These are phyloP conservation scores for Antechinus flavipes DNA, from an alignment of 2,113 vertebrate genomes.

Conservation along the genomic window DNA sequence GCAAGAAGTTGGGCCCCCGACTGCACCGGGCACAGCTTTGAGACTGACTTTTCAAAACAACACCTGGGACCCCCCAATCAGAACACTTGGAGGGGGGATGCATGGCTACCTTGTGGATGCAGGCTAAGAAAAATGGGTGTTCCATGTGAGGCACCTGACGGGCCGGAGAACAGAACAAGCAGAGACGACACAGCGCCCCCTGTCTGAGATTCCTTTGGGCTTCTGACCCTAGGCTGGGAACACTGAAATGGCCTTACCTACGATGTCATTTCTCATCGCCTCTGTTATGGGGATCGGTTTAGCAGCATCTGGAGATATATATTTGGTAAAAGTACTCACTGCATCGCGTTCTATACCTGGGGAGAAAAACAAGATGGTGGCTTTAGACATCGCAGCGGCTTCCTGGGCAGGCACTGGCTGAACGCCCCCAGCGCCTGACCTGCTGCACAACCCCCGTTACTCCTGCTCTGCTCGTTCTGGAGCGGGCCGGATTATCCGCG, in stretches of 20 bases:
- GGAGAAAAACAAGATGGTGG: conserved; percentile 61
- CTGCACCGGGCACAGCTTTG: background rate
- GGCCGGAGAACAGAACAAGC: conserved; percentile 29
- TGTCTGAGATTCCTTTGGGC: conserved; percentile 30
- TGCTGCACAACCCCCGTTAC: background rate
- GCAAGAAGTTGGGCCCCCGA: too few relatives aligned
- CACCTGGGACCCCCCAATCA: background rate
- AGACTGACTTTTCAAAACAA: background rate
- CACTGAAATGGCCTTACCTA: conserved; percentile 89
- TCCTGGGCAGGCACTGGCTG: background rate
- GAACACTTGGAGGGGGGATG: background rate
- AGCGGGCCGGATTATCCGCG: too few relatives aligned
- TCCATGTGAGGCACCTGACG: conserved; percentile 12
- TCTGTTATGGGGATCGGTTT: conserved; percentile 97
- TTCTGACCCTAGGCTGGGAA: conserved; percentile 3
- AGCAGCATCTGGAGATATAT: conserved; percentile 97
- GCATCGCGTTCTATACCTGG: conserved; percentile 98
- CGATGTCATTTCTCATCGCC: conserved; percentile 96
- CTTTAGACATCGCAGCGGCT: conserved; percentile 33
- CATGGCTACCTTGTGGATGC: background rate
- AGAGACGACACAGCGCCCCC: conserved; percentile 3
- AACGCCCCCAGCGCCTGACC: background rate
- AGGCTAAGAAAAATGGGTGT: conserved; percentile 34
- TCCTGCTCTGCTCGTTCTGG: background rate
- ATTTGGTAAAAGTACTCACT: conserved; percentile 98